These are phyloP conservation scores for Hypselothyrea guttata DNA, from an alignment of 2,888 invertebrate species.

Conservation along the genomic window DNA sequence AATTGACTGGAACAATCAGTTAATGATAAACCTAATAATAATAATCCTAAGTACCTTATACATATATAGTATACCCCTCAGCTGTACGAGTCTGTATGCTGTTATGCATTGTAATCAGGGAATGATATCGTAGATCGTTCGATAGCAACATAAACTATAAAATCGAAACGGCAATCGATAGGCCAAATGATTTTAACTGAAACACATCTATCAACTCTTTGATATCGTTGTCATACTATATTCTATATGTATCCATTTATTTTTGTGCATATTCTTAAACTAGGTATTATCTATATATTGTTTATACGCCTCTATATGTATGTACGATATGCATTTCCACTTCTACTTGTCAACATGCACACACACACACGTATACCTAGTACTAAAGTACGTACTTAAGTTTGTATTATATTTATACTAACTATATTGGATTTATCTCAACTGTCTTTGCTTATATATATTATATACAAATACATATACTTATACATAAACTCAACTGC, in stretches of 20 bases:
- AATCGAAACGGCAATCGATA: slow-evolving; percentile 4
- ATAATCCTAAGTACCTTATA: slow-evolving; percentile 23
- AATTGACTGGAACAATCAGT: slow-evolving; percentile 49
- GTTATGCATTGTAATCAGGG: slow-evolving; percentile 19
- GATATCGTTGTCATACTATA: slow-evolving; percentile 5
- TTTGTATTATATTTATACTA: slow-evolving; percentile 45
- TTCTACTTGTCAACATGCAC: slow-evolving; percentile 8
- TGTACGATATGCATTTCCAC: no score
- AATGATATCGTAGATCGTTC: slow-evolving; percentile 8
- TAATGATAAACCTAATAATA: slow-evolving; percentile 41
- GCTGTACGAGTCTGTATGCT: slow-evolving; percentile 11
- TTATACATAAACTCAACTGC: no score
- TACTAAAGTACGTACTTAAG: slow-evolving; percentile 19
- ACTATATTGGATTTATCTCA: slow-evolving; percentile 23
- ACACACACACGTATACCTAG: slow-evolving; percentile 16
- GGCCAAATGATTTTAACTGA: background rate
- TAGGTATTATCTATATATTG: slow-evolving; percentile 1
- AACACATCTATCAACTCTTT: background rate
- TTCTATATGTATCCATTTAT: background rate
- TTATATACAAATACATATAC: no score
- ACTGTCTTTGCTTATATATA: slow-evolving; percentile 30
- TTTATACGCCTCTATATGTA: background rate
- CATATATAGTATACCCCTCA: no score
- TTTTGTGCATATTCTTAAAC: no score
- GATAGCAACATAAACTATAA: slow-evolving; percentile 14